A percentile compares a stretch with the other conserved stretches of the same genome.
Evolutionary conservation across 2,797 vertebrate species (phyloP).

Genomic region (Urosaurus nigricauda): DNA sequence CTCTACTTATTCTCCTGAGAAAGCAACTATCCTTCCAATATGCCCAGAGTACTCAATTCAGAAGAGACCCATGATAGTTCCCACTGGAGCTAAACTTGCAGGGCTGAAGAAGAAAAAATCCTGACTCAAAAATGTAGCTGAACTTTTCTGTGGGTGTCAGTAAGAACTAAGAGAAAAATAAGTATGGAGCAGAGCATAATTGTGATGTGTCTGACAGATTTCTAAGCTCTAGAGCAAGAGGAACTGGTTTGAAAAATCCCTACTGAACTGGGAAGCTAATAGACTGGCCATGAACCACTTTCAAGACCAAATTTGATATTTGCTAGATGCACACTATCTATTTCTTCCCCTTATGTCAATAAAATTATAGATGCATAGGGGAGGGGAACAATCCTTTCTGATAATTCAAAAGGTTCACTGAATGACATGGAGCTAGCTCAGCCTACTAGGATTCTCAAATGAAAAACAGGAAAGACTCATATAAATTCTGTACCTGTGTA

Average conservation of each 20-base stretch:
- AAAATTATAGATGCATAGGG: neutral
- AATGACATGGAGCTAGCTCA: too few species aligned
- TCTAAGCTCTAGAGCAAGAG: neutral
- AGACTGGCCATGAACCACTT: neutral
- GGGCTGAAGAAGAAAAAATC: neutral
- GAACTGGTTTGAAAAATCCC: neutral
- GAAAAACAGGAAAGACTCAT: neutral
- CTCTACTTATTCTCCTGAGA: slow-evolving; percentile 41
- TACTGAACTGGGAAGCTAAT: neutral
- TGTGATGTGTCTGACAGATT: neutral
- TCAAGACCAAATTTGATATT: neutral
- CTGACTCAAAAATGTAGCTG: neutral
- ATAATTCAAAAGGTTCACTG: neutral
- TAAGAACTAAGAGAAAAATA: neutral
- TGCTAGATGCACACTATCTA: neutral
- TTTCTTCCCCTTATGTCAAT: neutral
- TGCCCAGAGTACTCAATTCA: neutral
- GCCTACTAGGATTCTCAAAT: neutral
- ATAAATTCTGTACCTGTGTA: too few species aligned
- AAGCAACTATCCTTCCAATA: slow-evolving; percentile 14
- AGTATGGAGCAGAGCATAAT: neutral
- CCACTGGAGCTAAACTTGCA: neutral
- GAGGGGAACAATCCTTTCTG: neutral
- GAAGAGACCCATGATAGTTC: neutral
- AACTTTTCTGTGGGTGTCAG: neutral